These are phyloP conservation scores for Ctenochaetus hawaiiensis DNA, from an alignment of 2,797 vertebrate genomes.

Conservation along the genomic window DNA sequence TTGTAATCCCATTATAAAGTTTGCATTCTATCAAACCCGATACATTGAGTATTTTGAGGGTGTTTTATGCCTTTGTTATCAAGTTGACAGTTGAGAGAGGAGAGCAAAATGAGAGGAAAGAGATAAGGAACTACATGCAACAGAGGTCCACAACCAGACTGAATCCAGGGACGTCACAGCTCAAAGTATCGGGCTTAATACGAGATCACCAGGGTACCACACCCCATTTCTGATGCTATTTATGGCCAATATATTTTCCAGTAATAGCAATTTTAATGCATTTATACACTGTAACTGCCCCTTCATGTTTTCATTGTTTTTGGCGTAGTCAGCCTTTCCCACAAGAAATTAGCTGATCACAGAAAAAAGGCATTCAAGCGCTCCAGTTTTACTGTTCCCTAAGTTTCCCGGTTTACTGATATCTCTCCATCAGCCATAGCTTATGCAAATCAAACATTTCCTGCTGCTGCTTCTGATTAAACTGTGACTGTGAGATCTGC, in stretches of 20 bases:
- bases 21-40: not conserved
- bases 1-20: not conserved
- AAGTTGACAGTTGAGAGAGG: not conserved
- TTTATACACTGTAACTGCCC: too few relatives aligned
- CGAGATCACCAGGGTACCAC: not conserved
- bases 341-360: too few relatives aligned
- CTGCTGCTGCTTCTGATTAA: not conserved
- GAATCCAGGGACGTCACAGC: not conserved
- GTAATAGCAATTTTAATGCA: not conserved
- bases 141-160: not conserved
- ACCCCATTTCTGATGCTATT: not conserved
- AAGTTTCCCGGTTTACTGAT: not conserved
- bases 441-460: not conserved
- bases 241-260: not conserved
- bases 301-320: not conserved
- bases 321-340: too few relatives aligned
- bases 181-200: not conserved
- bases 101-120: not conserved
- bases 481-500: too few relatives aligned
- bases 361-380: not conserved
- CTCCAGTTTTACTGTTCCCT: too few relatives aligned
- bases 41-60: not conserved
- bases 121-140: not conserved
- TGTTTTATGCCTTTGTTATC: not conserved
- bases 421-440: not conserved